These are phyloP conservation scores for Hoplostethus atlanticus DNA, from an alignment of 2,797 vertebrate genomes.

Conservation along the genomic window DNA sequence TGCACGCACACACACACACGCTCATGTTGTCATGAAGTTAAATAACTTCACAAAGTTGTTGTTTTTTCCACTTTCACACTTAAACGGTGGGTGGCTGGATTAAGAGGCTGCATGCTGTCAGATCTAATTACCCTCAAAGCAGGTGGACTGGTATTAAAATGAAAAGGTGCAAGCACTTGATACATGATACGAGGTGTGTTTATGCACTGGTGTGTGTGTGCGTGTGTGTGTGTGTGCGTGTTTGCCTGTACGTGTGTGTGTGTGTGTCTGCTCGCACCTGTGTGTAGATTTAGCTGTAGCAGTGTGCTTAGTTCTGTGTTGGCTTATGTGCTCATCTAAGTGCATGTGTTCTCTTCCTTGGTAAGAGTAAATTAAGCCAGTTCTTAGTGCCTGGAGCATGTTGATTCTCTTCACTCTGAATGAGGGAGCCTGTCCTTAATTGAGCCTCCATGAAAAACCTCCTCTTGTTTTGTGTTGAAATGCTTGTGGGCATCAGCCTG, in stretches of 20 bases:
- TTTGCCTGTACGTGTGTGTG: neutral
- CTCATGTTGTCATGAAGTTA: conserved; percentile 1
- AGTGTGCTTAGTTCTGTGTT: conserved; percentile 26
- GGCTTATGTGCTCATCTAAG: conserved; percentile 14
- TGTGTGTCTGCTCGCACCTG: neutral
- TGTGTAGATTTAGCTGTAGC: conserved; percentile 15
- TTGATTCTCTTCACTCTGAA: conserved; percentile 59
- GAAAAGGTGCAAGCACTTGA: conserved; percentile 24
- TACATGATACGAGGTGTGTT: conserved; percentile 11
- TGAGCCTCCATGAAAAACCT: conserved; percentile 67
- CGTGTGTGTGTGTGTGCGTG: neutral
- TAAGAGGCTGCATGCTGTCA: conserved; percentile 45
- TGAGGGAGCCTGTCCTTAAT: conserved; percentile 65
- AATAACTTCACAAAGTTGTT: neutral
- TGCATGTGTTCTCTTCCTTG: conserved; percentile 33
- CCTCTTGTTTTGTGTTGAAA: conserved; percentile 33
- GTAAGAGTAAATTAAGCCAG: conserved; percentile 54
- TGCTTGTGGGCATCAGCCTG: conserved; percentile 60
- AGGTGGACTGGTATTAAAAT: conserved; percentile 30
- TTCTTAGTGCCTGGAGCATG: conserved; percentile 59
- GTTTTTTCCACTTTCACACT: neutral
- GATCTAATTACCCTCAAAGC: conserved; percentile 47
- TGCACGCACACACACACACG: neutral
- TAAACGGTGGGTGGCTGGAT: conserved; percentile 5
- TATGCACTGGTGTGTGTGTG: neutral